These are phyloP conservation scores for Acridotheres tristis DNA, from an alignment of 2,797 vertebrate genomes.

Conservation along the genomic window DNA sequence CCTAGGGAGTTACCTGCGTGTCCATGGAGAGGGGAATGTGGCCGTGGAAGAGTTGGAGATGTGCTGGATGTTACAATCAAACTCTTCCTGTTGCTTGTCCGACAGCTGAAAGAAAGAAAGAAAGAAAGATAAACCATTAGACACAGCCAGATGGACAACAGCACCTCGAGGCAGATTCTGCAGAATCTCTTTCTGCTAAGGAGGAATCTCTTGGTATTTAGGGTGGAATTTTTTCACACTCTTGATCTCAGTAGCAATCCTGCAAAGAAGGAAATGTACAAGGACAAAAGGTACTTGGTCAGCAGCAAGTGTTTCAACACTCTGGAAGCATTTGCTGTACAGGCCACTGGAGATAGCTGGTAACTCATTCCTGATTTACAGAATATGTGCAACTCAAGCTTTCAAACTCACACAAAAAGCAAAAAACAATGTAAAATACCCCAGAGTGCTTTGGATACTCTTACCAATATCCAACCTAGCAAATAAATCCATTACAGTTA, in stretches of 20 bases:
- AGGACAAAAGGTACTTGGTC: not conserved
- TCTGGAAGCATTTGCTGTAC: not conserved
- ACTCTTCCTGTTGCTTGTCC: slow-evolving; percentile 96
- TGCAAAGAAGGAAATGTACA: not conserved
- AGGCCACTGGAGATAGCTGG: not conserved
- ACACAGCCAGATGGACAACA: not conserved
- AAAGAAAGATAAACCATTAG: not conserved
- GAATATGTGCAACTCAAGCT: not conserved
- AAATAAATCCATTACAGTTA: not conserved
- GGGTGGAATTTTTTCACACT: not conserved
- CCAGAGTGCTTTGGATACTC: not conserved
- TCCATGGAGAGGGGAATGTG: slow-evolving; percentile 94
- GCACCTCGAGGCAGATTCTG: not conserved
- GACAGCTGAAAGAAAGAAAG: slow-evolving; percentile 85
- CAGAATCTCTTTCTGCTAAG: not conserved
- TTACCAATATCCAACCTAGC: not conserved
- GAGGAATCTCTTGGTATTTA: not conserved
- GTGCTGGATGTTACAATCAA: slow-evolving; percentile 96
- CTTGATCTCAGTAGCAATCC: not conserved
- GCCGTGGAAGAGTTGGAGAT: slow-evolving; percentile 92
- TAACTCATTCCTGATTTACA: not conserved
- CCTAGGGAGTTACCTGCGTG: slow-evolving; percentile 84
- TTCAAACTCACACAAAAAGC: not conserved
- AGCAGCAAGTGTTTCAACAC: not conserved
- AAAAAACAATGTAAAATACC: not conserved